Conservation (phyloP, 2,797 vertebrate species). For the Poecilia gillii region DNA sequence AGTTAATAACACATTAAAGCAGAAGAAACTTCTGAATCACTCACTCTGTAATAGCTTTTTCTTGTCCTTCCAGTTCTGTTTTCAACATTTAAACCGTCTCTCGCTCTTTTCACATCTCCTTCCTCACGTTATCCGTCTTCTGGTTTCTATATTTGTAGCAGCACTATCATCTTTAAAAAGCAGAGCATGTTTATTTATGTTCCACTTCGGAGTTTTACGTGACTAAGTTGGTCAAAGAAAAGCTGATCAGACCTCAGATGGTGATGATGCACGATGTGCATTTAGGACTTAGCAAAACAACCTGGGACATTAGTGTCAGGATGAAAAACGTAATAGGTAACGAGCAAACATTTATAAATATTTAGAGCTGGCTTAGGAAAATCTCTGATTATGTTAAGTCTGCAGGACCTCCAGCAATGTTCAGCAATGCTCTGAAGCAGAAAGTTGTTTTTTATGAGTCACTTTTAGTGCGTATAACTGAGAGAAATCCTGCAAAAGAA, state of each 20-base stretch:
- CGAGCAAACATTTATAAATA: not conserved
- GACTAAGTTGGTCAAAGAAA: conserved; percentile 16
- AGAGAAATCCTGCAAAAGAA: not conserved
- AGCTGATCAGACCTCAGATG: conserved; percentile 9
- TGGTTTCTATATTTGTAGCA: conserved; percentile 34
- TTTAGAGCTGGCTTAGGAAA: not conserved
- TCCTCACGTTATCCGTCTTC: not conserved
- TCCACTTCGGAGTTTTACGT: conserved; percentile 29
- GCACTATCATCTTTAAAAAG: conserved; percentile 44
- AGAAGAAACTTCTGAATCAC: conserved; percentile 42
- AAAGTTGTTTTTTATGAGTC: not conserved
- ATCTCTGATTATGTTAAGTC: not conserved
- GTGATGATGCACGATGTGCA: conserved; percentile 2
- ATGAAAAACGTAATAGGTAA: not conserved
- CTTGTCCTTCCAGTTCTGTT: not conserved
- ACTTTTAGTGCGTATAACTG: not conserved
- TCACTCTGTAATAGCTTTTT: conserved; percentile 27
- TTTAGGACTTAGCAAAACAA: not conserved
- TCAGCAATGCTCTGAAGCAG: not conserved
- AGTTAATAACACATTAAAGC: conserved; percentile 43
- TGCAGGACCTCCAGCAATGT: not conserved
- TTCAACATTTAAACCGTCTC: conserved; percentile 5
- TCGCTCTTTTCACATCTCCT: not conserved
- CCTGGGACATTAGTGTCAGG: not conserved
- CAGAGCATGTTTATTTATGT: conserved; percentile 46